phyloP scores from a whole-genome alignment of 2,113 vertebrate genomes.

The Puma concolor region DNA sequence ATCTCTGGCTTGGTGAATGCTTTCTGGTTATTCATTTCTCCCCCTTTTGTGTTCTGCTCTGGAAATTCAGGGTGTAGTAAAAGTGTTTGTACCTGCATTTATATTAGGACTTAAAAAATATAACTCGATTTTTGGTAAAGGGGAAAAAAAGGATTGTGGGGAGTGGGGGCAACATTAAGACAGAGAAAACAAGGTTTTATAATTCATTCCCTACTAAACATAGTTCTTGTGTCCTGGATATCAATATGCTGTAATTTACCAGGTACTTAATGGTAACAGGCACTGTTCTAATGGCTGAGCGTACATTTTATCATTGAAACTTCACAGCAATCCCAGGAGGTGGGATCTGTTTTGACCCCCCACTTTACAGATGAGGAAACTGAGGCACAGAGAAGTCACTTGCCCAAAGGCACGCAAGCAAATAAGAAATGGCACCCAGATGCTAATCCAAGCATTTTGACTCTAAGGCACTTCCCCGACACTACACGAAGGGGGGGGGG shows the following conservation, averaged over 20 bases:
- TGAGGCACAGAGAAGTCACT: slow-evolving; percentile 23
- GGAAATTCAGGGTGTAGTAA: not conserved
- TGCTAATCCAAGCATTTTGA: not conserved
- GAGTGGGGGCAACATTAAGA: not conserved
- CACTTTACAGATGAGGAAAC: slow-evolving; percentile 54
- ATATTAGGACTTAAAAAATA: slow-evolving; percentile 21
- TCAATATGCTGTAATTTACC: too few relatives aligned
- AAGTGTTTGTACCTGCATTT: not conserved
- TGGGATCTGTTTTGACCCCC: not conserved
- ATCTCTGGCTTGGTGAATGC: not conserved
- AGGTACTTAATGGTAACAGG: not conserved
- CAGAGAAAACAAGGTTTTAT: not conserved
- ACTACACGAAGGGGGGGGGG: not conserved
- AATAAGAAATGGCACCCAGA: not conserved
- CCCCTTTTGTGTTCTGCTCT: slow-evolving; percentile 20
- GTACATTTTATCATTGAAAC: not conserved
- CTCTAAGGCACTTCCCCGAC: not conserved
- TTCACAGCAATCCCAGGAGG: not conserved
- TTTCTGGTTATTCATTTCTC: slow-evolving; percentile 31
- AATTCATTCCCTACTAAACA: not conserved
- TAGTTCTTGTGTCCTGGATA: not conserved
- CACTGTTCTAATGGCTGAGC: not conserved
- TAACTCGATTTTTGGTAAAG: slow-evolving; percentile 32
- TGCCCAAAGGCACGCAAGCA: not conserved
- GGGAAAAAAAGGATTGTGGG: not conserved